These are phyloP conservation scores for Megaustenia siamemsis DNA, from an alignment of 2,888 invertebrate species.

Conservation along the genomic window DNA sequence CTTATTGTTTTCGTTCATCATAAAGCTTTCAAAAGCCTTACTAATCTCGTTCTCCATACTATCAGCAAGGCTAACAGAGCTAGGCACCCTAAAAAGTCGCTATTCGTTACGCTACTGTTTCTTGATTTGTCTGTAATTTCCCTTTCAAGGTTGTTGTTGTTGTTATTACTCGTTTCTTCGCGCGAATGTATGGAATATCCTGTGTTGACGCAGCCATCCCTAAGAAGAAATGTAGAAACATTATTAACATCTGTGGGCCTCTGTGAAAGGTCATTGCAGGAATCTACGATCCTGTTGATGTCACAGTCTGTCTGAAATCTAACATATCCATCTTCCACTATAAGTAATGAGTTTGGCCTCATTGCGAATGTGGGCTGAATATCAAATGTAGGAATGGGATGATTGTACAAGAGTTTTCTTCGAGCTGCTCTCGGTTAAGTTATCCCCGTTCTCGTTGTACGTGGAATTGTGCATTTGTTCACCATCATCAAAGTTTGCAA, in stretches of 20 bases:
- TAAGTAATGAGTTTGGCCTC: slow-evolving; percentile 85
- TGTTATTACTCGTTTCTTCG: not conserved
- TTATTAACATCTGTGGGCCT: slow-evolving; percentile 51
- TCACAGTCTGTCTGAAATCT: slow-evolving; percentile 85
- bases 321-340: slow-evolving; percentile 94
- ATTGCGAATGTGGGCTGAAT: slow-evolving; percentile 42
- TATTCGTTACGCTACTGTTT: slow-evolving; percentile 60
- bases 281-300: slow-evolving; percentile 50
- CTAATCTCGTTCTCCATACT: slow-evolving; percentile 74
- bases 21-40: slow-evolving; percentile 63
- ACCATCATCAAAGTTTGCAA: slow-evolving; percentile 34
- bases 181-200: slow-evolving; percentile 36
- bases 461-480: slow-evolving; percentile 1
- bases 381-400: slow-evolving; percentile 51
- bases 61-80: slow-evolving; percentile 73
- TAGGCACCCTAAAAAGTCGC: slow-evolving; percentile 68
- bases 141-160: slow-evolving; percentile 8
- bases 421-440: slow-evolving; percentile 8
- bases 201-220: slow-evolving; percentile 50
- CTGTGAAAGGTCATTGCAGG: slow-evolving; percentile 38
- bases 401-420: not conserved
- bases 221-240: slow-evolving; percentile 26
- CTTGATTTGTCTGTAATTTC: slow-evolving; percentile 45
- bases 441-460: slow-evolving; percentile 12
- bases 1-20: slow-evolving; percentile 37